Evolutionary conservation across 37 sponge, comb jelly and placozoan genomes (phyloP).

Genomic region (Hormiphora californensis): DNA sequence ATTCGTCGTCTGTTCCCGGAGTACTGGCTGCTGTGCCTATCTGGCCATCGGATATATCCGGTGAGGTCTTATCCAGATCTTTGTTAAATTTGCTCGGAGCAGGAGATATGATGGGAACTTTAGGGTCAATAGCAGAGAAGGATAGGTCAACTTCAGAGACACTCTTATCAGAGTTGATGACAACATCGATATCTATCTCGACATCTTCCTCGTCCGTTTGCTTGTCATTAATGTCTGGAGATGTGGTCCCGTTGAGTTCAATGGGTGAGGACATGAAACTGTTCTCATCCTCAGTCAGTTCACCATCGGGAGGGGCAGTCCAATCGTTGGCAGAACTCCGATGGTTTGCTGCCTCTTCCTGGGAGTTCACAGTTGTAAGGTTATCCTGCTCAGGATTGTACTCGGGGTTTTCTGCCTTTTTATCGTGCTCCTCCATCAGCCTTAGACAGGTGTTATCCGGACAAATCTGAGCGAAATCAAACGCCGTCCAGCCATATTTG

Average conservation of each 20-base stretch:
- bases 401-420: constrained; percentile 33
- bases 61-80: neutral
- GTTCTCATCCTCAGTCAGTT: constrained; percentile 37
- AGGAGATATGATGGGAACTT: neutral
- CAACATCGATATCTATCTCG: constrained; percentile 12
- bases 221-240: constrained; percentile 4
- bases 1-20: constrained; percentile 25
- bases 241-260: neutral
- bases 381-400: constrained; percentile 52
- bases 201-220: constrained; percentile 16
- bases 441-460: constrained; percentile 53
- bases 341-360: constrained; percentile 44
- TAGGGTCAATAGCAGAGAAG: neutral
- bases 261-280: constrained; percentile 46
- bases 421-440: constrained; percentile 32
- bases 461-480: constrained; percentile 41
- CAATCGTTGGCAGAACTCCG: constrained; percentile 32
- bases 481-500: constrained; percentile 39
- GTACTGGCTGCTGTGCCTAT: neutral
- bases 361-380: constrained; percentile 27
- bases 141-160: constrained; percentile 38
- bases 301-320: constrained; percentile 51
- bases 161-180: constrained; percentile 21
- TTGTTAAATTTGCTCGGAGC: neutral
- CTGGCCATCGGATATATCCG: constrained; percentile 24